Evolutionary conservation across 2,888 invertebrate species (phyloP), one percentile per base, ranked within the genome.

Genomic region (Argynnis bischoffii): DNA sequence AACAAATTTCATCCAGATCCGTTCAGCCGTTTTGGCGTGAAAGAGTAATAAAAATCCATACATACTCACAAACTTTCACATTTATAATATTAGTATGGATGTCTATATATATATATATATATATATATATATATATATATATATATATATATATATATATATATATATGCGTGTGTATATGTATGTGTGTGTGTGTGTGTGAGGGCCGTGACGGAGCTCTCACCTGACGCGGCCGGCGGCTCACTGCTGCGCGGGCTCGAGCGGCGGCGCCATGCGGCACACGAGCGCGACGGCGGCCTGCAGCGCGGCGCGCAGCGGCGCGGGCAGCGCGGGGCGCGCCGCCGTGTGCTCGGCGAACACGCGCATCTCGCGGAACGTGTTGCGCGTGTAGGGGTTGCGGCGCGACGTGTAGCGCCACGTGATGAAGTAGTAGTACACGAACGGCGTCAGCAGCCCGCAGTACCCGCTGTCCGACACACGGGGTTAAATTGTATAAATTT

Each of bases 381-480:
- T 98, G 83, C 98, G 95, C 65, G 98, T 98, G 93, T 98, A 98
- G 0, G 99, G 99, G 94, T 99, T 99, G 78, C 99, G 95, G 68
- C 98, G 95, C 6, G 99, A 99, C 71, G 96, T 93, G 92, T 99
- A 98, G 71, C 99, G 96, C 90, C 90, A 95, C 70, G 96, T 95
- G 79, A 99, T 93, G 92, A 99, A 99, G 86, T 99, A 97, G 91
- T 99, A 99, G 94, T 99, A 99, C 80, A 99, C 95, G 90, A 99
- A 97, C 55, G 99, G 99, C 15, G 98, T 97, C 81, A 99, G 93
- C 69, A 99, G 92, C 41, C 97, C 97, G 81, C 97, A 97, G 88
- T 96, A 95, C 41, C 99, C 99, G 88, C 99, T 99, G 93, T 0
- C 18, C 63, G 47, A 2, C 26, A 59, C 35, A 56, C 6, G 1